Percentiles rank a stretch among this genome's conserved stretches.
phyloP scores from a whole-genome alignment of 1,140 invertebrate species.

The Cydia amplana region DNA sequence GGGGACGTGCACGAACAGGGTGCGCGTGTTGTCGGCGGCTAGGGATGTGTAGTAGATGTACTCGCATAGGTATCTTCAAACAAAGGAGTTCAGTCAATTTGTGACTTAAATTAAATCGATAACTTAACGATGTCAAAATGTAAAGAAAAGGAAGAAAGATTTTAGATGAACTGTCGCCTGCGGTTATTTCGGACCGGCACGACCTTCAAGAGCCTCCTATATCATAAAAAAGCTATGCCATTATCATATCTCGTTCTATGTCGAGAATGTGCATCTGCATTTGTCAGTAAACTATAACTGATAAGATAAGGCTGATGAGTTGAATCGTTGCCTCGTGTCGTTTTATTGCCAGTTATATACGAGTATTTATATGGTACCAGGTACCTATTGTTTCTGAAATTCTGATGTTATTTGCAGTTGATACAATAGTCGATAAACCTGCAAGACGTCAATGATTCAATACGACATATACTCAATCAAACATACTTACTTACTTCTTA shows the following conservation, averaged over 20 bases:
- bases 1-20: constrained; percentile 85
- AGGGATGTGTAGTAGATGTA: constrained; percentile 85
- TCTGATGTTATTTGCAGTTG: background rate
- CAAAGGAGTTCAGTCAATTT: too few species aligned
- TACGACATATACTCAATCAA: background rate
- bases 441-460: background rate
- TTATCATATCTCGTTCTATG: too few species aligned
- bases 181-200: too few species aligned
- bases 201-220: too few species aligned
- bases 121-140: too few species aligned
- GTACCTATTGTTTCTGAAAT: too few species aligned
- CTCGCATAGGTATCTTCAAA: constrained; percentile 83
- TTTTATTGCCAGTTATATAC: background rate
- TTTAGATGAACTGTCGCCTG: too few species aligned
- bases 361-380: background rate
- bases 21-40: constrained; percentile 75
- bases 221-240: too few species aligned
- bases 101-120: too few species aligned
- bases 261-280: background rate
- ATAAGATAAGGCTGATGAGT: background rate
- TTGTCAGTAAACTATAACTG: background rate
- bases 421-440: constrained; percentile 7
- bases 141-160: too few species aligned
- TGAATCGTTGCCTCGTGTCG: background rate
- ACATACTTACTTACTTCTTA: background rate